Conservation (phyloP, 2,888 invertebrate species). For the Heteromyza rotundicornis region DNA sequence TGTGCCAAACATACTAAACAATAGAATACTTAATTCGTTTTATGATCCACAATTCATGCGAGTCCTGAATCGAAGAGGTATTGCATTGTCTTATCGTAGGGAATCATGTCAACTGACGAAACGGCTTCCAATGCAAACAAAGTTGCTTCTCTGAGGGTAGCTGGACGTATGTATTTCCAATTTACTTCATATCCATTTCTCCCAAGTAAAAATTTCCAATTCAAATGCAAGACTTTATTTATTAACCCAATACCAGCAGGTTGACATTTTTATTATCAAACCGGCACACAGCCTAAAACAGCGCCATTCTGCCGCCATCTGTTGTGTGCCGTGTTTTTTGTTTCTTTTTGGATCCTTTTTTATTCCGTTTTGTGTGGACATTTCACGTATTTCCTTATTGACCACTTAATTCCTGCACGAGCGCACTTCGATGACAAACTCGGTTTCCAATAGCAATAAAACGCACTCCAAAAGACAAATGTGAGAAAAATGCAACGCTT, state of each 20-base stretch:
- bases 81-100: too few relatives aligned
- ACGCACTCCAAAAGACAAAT: slow-evolving; percentile 53
- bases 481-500: slow-evolving; percentile 50
- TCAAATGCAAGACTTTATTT: slow-evolving; percentile 51
- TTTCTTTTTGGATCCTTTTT: too few relatives aligned
- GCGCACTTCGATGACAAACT: slow-evolving; percentile 49
- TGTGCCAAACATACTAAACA: too few relatives aligned
- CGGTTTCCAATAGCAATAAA: slow-evolving; percentile 54
- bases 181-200: not conserved
- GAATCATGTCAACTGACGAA: too few relatives aligned
- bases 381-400: slow-evolving; percentile 17
- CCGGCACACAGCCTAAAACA: slow-evolving; percentile 43
- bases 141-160: too few relatives aligned
- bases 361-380: not conserved
- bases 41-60: too few relatives aligned
- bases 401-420: not conserved
- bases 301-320: slow-evolving; percentile 35
- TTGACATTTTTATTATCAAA: slow-evolving; percentile 58
- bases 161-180: too few relatives aligned
- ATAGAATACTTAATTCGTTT: too few relatives aligned
- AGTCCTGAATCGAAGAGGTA: too few relatives aligned
- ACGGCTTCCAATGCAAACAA: too few relatives aligned
- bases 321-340: slow-evolving; percentile 24
- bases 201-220: slow-evolving; percentile 38
- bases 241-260: slow-evolving; percentile 50